These are phyloP conservation scores for Oreotrochilus melanogaster DNA, from an alignment of 2,113 vertebrate species.

Conservation along the genomic window DNA sequence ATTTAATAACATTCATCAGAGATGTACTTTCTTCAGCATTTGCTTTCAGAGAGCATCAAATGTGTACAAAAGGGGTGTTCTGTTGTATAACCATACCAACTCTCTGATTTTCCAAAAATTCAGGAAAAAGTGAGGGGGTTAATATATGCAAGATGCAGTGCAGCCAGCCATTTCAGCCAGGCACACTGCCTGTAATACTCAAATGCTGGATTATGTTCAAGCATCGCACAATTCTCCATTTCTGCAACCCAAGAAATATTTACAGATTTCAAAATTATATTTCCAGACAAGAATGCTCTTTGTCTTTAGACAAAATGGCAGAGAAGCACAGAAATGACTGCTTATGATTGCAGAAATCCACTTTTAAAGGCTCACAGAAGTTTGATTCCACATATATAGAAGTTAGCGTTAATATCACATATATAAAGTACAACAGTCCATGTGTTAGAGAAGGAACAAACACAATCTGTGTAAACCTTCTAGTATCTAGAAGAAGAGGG, in stretches of 20 bases:
- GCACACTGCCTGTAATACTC: background rate
- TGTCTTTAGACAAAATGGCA: background rate
- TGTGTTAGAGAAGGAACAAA: background rate
- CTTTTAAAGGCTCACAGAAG: background rate
- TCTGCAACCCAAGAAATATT: background rate
- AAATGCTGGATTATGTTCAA: background rate
- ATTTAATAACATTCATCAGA: constrained; percentile 33
- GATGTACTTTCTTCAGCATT: background rate
- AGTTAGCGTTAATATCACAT: background rate
- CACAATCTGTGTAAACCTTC: background rate
- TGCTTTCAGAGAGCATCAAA: constrained; percentile 11
- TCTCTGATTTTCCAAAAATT: background rate
- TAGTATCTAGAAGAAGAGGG: background rate
- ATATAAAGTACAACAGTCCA: background rate
- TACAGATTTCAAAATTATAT: background rate
- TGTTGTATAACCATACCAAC: background rate
- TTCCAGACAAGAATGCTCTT: background rate
- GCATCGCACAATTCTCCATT: background rate
- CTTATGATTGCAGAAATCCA: background rate
- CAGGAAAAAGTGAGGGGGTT: background rate
- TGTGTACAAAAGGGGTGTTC: background rate
- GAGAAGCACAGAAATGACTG: accelerated
- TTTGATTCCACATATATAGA: background rate
- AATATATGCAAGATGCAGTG: background rate
- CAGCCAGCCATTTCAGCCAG: background rate